A percentile compares a stretch with the other conserved stretches of the same genome.
phyloP scores from a whole-genome alignment of 2,113 vertebrate species.

The Eurypyga helias region DNA sequence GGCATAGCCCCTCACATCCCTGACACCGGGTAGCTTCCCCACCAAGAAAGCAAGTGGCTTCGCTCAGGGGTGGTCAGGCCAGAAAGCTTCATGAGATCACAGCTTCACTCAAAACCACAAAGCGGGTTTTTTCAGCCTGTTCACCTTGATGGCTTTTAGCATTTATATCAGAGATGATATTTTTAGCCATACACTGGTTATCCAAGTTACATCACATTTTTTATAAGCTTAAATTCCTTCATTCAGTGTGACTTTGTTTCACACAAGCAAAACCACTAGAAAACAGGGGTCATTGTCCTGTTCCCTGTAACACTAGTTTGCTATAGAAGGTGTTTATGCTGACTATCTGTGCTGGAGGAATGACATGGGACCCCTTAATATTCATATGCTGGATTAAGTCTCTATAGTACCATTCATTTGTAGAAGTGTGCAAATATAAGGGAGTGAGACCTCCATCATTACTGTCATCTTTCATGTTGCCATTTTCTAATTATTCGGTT shows the following conservation, averaged over 20 bases:
- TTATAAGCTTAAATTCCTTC: background rate
- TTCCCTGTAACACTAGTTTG: background rate
- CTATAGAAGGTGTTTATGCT: background rate
- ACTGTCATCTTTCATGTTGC: background rate
- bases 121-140: background rate
- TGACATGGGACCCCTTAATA: background rate
- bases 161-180: background rate
- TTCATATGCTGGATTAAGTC: background rate
- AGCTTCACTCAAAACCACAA: background rate
- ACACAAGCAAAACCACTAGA: background rate
- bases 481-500: background rate
- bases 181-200: background rate
- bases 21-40: rapidly evolving
- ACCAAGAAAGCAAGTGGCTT: rapidly evolving
- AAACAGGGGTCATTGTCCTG: background rate
- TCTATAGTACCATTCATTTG: background rate
- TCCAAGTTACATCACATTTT: background rate
- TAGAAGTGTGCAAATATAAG: background rate
- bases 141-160: background rate
- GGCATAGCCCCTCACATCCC: background rate
- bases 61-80: rapidly evolving
- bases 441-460: background rate
- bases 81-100: background rate
- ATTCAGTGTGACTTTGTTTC: background rate
- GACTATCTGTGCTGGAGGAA: background rate